A percentile compares a stretch with the other conserved stretches of the same genome.
Evolutionary conservation across 2,888 invertebrate genomes (phyloP).

Genomic region (Hemicrepidius hirtus): DNA sequence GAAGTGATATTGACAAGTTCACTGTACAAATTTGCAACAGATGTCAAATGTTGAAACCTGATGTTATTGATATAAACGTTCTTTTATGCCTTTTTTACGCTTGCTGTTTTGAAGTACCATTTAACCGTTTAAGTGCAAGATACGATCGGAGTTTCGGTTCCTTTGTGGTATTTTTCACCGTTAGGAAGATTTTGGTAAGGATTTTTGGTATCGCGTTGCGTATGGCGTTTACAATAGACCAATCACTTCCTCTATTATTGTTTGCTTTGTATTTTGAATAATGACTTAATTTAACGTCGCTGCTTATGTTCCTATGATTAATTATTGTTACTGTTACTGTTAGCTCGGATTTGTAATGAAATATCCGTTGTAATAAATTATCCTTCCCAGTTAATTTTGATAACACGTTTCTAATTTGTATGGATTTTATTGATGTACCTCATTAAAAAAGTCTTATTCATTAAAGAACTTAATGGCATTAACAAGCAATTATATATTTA

Average conservation of each 20-base stretch:
- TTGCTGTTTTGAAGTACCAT: conserved; percentile 23
- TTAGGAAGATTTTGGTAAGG: conserved; percentile 22
- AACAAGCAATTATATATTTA: conserved; percentile 26
- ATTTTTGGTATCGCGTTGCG: conserved; percentile 21
- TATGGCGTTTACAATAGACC: conserved; percentile 25
- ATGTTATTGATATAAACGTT: conserved; percentile 37
- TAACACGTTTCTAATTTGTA: conserved; percentile 40
- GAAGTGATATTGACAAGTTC: conserved; percentile 20
- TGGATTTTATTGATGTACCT: conserved; percentile 32
- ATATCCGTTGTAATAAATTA: conserved; percentile 42
- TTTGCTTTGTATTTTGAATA: conserved; percentile 41
- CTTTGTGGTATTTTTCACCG: conserved; percentile 33
- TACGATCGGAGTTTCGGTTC: conserved; percentile 25
- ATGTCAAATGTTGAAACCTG: conserved; percentile 30
- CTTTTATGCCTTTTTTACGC: conserved; percentile 38
- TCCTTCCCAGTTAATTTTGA: conserved; percentile 31
- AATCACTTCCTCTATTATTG: conserved; percentile 28
- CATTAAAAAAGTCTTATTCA: conserved; percentile 28
- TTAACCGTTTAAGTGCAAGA: conserved; percentile 30
- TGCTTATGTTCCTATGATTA: conserved; percentile 35
- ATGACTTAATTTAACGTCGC: conserved; percentile 40
- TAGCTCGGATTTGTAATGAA: conserved; percentile 42
- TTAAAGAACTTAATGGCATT: conserved; percentile 14
- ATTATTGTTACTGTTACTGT: conserved; percentile 33
- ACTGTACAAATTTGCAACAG: conserved; percentile 35